Conservation (phyloP, 1,140 invertebrate species). For the Eurytemora carolleeae region DNA sequence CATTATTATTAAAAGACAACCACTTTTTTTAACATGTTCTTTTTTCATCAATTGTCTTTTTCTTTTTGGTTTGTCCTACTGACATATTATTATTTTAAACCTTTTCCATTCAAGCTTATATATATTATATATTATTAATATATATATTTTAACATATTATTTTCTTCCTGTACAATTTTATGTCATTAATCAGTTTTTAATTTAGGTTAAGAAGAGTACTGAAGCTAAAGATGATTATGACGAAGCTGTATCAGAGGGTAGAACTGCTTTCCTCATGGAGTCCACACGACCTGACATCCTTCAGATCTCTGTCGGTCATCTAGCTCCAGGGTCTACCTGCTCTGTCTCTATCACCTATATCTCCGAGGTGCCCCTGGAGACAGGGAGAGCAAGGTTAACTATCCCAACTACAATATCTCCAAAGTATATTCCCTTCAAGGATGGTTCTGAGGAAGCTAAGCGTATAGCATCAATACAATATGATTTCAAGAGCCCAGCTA, state of each 20-base stretch:
- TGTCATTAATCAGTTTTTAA: not conserved
- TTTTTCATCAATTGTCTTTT: not conserved
- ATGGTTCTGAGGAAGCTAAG: conserved; percentile 16
- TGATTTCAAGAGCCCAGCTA: conserved; percentile 8
- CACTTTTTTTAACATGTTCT: not conserved
- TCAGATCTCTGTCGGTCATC: conserved; percentile 26
- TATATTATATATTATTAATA: no score
- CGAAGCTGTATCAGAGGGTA: not conserved
- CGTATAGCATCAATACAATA: conserved; percentile 20
- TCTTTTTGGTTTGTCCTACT: not conserved
- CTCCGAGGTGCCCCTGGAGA: conserved; percentile 28
- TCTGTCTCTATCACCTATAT: conserved; percentile 32
- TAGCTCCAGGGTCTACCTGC: conserved; percentile 26
- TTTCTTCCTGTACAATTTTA: no score
- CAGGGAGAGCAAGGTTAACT: conserved; percentile 25
- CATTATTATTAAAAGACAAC: no score
- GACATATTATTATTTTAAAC: not conserved
- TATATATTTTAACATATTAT: not conserved
- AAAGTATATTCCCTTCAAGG: conserved; percentile 19
- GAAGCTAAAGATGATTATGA: conserved; percentile 6
- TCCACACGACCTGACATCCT: conserved; percentile 25
- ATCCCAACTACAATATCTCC: conserved; percentile 24
- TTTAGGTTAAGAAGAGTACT: not conserved
- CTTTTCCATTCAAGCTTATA: not conserved
- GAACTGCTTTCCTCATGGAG: conserved; percentile 31